Conservation (phyloP, 1,140 invertebrate species). For the Muscidifurax raptorellus region DNA sequence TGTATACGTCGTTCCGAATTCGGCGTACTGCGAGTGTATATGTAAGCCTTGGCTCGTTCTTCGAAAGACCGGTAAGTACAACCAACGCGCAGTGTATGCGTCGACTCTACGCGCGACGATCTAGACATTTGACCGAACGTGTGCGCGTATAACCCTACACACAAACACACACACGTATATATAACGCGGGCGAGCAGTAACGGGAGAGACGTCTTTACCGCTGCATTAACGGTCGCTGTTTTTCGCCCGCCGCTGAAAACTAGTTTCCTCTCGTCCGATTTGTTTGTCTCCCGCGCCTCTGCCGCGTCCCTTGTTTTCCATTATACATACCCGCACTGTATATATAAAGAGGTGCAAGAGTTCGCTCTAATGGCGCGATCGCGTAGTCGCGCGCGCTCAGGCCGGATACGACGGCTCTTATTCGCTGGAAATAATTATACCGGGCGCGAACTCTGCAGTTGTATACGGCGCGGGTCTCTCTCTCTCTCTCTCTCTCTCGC, state of each 20-base stretch:
- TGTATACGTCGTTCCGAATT: too few relatives aligned
- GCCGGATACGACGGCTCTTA: slow-evolving; percentile 53
- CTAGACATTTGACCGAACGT: too few relatives aligned
- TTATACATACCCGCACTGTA: not conserved
- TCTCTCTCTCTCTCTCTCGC: slow-evolving; percentile 26
- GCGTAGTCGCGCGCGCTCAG: slow-evolving; percentile 37
- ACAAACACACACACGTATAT: not conserved
- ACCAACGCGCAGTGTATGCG: not conserved
- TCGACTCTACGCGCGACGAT: too few relatives aligned
- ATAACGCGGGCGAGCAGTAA: slow-evolving; percentile 56
- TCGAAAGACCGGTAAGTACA: not conserved
- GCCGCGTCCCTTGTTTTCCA: not conserved
- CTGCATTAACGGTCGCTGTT: slow-evolving; percentile 76
- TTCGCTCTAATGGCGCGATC: not conserved
- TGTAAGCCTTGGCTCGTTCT: too few relatives aligned
- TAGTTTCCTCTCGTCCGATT: slow-evolving; percentile 68
- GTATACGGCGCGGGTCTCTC: too few relatives aligned
- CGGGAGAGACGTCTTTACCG: slow-evolving; percentile 76
- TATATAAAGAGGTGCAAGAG: not conserved
- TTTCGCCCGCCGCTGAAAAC: slow-evolving; percentile 73
- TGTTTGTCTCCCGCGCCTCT: slow-evolving; percentile 66
- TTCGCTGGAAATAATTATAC: slow-evolving; percentile 74
- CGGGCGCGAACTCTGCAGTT: slow-evolving; percentile 31
- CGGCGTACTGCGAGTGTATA: too few relatives aligned
- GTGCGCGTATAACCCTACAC: not conserved